A percentile compares a stretch with the other conserved stretches of the same genome.
Conservation (phyloP, 1,140 invertebrate species). For the Rhopalosiphum padi region DNA sequence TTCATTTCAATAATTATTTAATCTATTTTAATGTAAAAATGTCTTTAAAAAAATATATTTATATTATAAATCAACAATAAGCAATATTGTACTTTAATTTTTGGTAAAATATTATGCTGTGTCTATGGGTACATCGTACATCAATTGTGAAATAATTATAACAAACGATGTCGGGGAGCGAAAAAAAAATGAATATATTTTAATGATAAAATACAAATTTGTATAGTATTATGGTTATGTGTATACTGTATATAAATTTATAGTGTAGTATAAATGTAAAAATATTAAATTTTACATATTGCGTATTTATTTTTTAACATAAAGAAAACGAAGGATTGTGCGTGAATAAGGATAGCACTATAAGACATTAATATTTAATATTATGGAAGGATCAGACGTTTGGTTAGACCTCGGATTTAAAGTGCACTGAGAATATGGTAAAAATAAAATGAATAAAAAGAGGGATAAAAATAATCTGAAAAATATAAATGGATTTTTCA, state of each 20-base stretch:
- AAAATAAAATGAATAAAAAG: not conserved
- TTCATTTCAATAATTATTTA: not conserved
- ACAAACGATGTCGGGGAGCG: not conserved
- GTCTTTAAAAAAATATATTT: not conserved
- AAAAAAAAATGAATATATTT: not conserved
- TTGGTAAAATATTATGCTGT: not conserved
- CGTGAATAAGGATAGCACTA: not conserved
- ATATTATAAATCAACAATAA: not conserved
- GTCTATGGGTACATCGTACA: not conserved
- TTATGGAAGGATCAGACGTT: not conserved
- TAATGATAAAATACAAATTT: constrained; percentile 3
- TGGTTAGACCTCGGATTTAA: constrained; percentile 17
- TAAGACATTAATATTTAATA: not conserved
- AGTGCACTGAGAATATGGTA: not conserved
- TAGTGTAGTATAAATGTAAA: not conserved
- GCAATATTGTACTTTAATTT: not conserved
- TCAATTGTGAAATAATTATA: not conserved
- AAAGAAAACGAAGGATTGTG: not conserved
- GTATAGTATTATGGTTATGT: not conserved
- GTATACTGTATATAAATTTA: not conserved
- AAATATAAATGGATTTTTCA: constrained; percentile 32
- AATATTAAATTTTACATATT: constrained; percentile 20
- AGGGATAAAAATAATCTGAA: not conserved
- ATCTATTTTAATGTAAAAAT: not conserved
- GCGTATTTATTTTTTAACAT: constrained; percentile 4